Percentiles rank a stretch among this genome's conserved stretches.
Conservation (phyloP, 92 coral and sea anemone species). For the Muricea muricata region DNA sequence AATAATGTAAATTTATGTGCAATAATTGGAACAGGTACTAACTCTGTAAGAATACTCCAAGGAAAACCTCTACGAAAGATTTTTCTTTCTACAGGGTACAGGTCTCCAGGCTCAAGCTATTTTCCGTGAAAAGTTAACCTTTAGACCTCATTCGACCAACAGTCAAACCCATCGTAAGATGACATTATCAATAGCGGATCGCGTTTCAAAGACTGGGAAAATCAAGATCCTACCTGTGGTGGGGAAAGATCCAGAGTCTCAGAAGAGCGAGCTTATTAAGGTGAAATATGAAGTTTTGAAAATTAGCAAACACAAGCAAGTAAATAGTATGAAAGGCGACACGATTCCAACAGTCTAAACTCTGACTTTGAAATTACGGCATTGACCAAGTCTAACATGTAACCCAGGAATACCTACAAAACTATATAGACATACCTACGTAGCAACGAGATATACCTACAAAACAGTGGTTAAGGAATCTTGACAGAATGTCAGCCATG, state of each 20-base stretch:
- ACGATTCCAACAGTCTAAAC: not conserved
- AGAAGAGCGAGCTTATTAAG: conserved; percentile 90
- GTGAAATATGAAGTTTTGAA: conserved; percentile 27
- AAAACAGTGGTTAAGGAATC: too few species aligned
- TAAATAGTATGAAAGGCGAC: too few species aligned
- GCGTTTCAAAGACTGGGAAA: conserved; percentile 92
- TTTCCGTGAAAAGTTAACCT: conserved; percentile 92
- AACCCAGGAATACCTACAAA: too few species aligned
- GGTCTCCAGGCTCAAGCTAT: conserved; percentile 98
- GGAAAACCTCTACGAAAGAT: too few species aligned
- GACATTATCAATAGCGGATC: conserved; percentile 95
- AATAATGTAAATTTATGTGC: not conserved
- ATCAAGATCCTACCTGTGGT: conserved; percentile 87
- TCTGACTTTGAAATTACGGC: not conserved
- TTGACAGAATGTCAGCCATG: too few species aligned
- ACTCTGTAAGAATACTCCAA: too few species aligned
- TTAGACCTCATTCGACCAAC: conserved; percentile 96
- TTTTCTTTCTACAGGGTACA: conserved; percentile 94
- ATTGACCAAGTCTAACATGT: too few species aligned
- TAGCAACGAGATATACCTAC: too few species aligned
- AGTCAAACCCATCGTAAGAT: conserved; percentile 98
- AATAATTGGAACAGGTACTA: too few species aligned
- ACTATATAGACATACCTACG: too few species aligned
- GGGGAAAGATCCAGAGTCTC: conserved; percentile 95
- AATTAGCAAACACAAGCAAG: not conserved